Base-by-base conservation (phyloP, 2,113 vertebrate species). In the Pelobates fuscus region DNA sequence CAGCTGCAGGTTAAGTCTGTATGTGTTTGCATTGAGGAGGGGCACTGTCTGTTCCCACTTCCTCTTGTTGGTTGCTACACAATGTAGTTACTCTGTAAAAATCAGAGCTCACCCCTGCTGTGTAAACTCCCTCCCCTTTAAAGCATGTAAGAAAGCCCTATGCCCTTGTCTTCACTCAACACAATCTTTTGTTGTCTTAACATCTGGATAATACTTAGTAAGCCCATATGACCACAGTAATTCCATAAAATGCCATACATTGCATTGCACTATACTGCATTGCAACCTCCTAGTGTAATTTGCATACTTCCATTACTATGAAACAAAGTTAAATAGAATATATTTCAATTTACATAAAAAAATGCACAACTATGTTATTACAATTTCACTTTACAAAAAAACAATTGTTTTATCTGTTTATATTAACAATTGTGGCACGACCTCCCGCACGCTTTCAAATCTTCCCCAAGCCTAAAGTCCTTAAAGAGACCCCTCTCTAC, bases 1-100 rank as follows among this genome's bases (percentile, higher is more conserved):
- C 89, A 91, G 82, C 78, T 15, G 49, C 73, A 84, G 91, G 91
- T 90, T 92, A 92, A 88, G 85, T 87, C 87, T 89, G 82, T 84
- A 80, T 85, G 86, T 87, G 83, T 88, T 90, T 86, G 86, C 5
- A 2, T n/a, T 0, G 1, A 78, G 57, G 82, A 77, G 81, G 67
- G 74, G 79, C 78, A 78, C 61, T 49, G 80, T 81, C 70, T 25
- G 79, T 37, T 59, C 85, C 81, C 68, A 83, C 85, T 90, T 89
- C 88, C 89, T 84, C 78, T 81, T 70, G 77, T 86, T 84, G 68
- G 3, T 23, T 60, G 54, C 67, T 3, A 3, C 72, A 77, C 59
- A 67, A 74, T 1, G 20, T 80, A 77, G 77, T 76, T 15, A 1
- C 78, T 82, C 70, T 79, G 80, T 71, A 78, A 80, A 78, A 49